Conservation (phyloP, 2,888 invertebrate species). For the Osmoderma eremita region DNA sequence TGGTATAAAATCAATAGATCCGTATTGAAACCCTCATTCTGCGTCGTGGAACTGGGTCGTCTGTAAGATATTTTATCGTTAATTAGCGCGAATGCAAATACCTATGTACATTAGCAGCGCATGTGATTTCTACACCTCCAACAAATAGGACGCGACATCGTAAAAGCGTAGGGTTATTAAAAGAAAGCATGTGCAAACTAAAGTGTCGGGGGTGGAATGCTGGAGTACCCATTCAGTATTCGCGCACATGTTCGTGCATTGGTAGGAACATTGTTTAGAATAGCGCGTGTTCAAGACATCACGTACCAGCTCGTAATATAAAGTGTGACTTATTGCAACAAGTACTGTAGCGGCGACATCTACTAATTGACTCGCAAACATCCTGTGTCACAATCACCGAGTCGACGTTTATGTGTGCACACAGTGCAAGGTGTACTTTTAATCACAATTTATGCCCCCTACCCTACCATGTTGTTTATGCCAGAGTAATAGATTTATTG, state of each 20-base stretch:
- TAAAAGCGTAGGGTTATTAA: slow-evolving; percentile 1
- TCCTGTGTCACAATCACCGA: slow-evolving; percentile 40
- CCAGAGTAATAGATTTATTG: slow-evolving; percentile 24
- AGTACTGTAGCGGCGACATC: slow-evolving; percentile 41
- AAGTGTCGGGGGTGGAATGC: slow-evolving; percentile 7
- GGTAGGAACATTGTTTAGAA: slow-evolving; percentile 27
- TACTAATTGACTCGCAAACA: slow-evolving; percentile 45
- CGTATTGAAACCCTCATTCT: background rate
- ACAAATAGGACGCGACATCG: background rate
- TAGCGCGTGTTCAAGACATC: slow-evolving; percentile 40
- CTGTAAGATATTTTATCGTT: background rate
- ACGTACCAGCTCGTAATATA: slow-evolving; percentile 41
- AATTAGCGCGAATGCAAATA: slow-evolving; percentile 1
- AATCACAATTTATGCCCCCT: slow-evolving; percentile 26
- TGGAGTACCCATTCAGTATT: slow-evolving; percentile 28
- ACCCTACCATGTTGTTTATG: slow-evolving; percentile 16
- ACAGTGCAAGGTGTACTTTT: slow-evolving; percentile 26
- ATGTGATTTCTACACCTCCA: background rate
- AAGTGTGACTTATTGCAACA: slow-evolving; percentile 44
- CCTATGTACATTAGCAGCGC: background rate
- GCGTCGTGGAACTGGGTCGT: too few relatives aligned
- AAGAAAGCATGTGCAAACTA: slow-evolving; percentile 1
- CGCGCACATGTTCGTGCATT: slow-evolving; percentile 26
- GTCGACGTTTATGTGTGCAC: slow-evolving; percentile 19
- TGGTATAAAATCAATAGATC: slow-evolving; percentile 19